A percentile compares a stretch with the other conserved stretches of the same genome.
phyloP scores from a whole-genome alignment of 2,888 invertebrate genomes.

The Plagodis pulveraria region DNA sequence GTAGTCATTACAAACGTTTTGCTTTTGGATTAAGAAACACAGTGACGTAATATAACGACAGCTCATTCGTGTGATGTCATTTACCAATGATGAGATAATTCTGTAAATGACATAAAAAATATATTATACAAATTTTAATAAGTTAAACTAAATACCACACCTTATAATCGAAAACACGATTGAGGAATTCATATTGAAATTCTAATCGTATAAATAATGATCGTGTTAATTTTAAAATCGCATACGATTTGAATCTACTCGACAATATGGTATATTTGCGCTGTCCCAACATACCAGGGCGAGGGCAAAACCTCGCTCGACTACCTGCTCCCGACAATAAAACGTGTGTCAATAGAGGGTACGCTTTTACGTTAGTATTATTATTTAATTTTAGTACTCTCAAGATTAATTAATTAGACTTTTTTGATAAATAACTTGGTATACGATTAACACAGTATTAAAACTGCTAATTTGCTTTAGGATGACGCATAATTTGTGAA shows the following conservation, averaged over 20 bases:
- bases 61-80: slow-evolving; percentile 41
- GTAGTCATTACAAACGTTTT: neutral
- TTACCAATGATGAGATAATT: slow-evolving; percentile 22
- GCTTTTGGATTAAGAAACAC: slow-evolving; percentile 12
- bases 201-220: slow-evolving; percentile 7
- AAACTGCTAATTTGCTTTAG: too few relatives aligned
- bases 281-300: slow-evolving; percentile 48
- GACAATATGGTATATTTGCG: slow-evolving; percentile 58
- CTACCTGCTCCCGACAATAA: slow-evolving; percentile 78
- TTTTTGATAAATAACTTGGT: neutral
- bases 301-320: slow-evolving; percentile 68
- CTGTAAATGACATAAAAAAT: neutral
- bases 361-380: slow-evolving; percentile 46
- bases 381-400: slow-evolving; percentile 23
- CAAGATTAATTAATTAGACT: neutral
- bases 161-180: slow-evolving; percentile 1
- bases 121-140: neutral
- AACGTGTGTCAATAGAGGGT: slow-evolving; percentile 67
- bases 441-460: too few relatives aligned
- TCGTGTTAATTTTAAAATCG: slow-evolving; percentile 59
- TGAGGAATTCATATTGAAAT: slow-evolving; percentile 25
- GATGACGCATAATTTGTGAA: too few relatives aligned
- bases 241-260: slow-evolving; percentile 43
- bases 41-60: slow-evolving; percentile 32
- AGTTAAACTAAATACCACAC: neutral